Percentiles rank a stretch among this genome's conserved stretches.
These are phyloP conservation scores for Agrochola circellaris DNA, from an alignment of 2,888 invertebrate genomes.

Conservation along the genomic window DNA sequence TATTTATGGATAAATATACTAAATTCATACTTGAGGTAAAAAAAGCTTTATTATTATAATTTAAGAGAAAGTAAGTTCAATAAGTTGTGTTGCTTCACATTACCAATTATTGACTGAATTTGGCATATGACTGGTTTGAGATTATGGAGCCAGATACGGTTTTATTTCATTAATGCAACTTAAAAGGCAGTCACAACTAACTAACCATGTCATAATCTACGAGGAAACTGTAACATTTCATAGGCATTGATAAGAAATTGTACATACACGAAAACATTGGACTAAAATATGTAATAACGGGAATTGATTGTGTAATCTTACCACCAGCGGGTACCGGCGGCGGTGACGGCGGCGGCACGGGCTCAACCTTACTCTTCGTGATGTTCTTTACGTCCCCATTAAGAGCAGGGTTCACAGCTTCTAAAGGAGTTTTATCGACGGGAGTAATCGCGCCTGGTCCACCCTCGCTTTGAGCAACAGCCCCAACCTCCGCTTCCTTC, in stretches of 20 bases:
- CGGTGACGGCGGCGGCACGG: not conserved
- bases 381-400: conserved; percentile 11
- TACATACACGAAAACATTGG: conserved; percentile 27
- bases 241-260: not conserved
- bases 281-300: conserved; percentile 18
- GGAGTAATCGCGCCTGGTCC: conserved; percentile 48
- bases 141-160: no score
- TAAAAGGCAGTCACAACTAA: not conserved
- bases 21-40: not conserved
- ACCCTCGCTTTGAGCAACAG: conserved; percentile 66
- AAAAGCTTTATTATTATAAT: not conserved
- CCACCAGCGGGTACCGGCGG: conserved; percentile 13
- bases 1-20: not conserved
- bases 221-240: conserved; percentile 8
- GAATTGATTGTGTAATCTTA: conserved; percentile 38
- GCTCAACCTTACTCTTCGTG: conserved; percentile 12
- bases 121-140: not conserved
- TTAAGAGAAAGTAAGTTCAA: conserved; percentile 14
- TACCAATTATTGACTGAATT: not conserved
- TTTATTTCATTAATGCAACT: not conserved
- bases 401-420: not conserved
- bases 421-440: conserved; percentile 14
- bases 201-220: not conserved
- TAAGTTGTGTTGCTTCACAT: not conserved
- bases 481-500: conserved; percentile 64